Evolutionary conservation across 2,888 invertebrate species (phyloP), one percentile per base, ranked within the genome.

Genomic region (Sisyra nigra): DNA sequence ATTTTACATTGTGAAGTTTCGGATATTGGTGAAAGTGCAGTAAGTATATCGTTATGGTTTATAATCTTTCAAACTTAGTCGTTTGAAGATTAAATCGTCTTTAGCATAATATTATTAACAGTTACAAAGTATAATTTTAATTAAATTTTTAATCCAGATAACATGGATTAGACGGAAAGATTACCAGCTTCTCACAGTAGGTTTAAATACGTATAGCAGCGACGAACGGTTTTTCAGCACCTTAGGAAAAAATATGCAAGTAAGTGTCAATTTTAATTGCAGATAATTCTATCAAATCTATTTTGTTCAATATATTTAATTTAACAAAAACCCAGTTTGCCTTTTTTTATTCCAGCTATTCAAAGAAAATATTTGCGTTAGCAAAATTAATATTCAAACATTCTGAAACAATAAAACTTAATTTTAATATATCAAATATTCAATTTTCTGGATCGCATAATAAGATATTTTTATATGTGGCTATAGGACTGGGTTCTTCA

Each of bases 81-180:
- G 7, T 43, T 31, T 17, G 7, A 24, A 24, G 24, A 24, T 24
- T 24, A 24, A 24, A 24, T 24, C 24, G 24, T 24, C 24, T 24
- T 24, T 5, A 24, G 24, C 24, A 24, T 24, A 24, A 24, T 24
- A 24, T 24, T 24, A 24, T 24, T 24, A 24, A 24, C 24, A 24
- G 24, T 24, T 24, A 24, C 24, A 24, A 24, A 24, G 24, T 24
- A 24, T 24, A 24, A 24, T 24, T 24, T 24, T 24, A 24, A 24
- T 24, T 24, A 24, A 24, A 24, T 24, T 24, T 24, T 24, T 49
- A 46, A 58, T 57, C 31, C 61, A 80, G 80, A 76, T 80, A n/a
- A 75, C 77, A 34, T 80, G 79, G 80, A 76, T 79, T 51, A 66
- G 77, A 52, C 66, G 72, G 57, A 71, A 71, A 55, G 74, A 76